Evolutionary conservation across 2,113 vertebrate genomes (phyloP).

Genomic region (Chloropsis cyanopogon): DNA sequence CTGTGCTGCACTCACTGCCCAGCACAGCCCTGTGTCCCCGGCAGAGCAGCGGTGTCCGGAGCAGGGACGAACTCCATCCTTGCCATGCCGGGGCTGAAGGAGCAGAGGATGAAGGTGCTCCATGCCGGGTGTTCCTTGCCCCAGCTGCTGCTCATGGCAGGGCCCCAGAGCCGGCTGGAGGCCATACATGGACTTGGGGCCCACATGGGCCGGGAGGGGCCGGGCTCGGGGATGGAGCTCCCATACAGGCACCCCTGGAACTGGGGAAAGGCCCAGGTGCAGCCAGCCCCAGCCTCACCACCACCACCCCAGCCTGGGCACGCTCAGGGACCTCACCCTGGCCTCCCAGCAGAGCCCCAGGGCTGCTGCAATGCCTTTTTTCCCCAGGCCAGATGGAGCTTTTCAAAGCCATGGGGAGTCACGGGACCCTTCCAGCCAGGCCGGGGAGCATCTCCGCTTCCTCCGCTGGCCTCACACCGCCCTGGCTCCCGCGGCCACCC

Average conservation of each 20-base stretch:
- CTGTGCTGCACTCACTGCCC: not conserved
- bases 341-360: not conserved
- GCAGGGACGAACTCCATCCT: not conserved
- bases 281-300: not conserved
- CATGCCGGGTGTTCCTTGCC: not conserved
- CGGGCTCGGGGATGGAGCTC: accelerated
- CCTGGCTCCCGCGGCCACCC: accelerated
- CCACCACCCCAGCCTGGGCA: accelerated
- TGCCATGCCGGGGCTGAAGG: accelerated
- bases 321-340: not conserved
- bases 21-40: not conserved
- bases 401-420: conserved; percentile 30
- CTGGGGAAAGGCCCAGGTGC: accelerated
- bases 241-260: not conserved
- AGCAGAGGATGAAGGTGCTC: accelerated
- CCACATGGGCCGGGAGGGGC: not conserved
- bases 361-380: accelerated
- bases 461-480: not conserved
- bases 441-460: conserved; percentile 1
- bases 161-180: not conserved
- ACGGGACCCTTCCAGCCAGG: too few species aligned
- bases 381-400: conserved; percentile 28
- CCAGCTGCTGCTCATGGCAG: not conserved
- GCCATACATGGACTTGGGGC: not conserved
- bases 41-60: accelerated